Percentiles rank a stretch among this genome's conserved stretches.
These are phyloP conservation scores for Drosophila orosa DNA, from an alignment of 1,140 invertebrate species.

Conservation along the genomic window DNA sequence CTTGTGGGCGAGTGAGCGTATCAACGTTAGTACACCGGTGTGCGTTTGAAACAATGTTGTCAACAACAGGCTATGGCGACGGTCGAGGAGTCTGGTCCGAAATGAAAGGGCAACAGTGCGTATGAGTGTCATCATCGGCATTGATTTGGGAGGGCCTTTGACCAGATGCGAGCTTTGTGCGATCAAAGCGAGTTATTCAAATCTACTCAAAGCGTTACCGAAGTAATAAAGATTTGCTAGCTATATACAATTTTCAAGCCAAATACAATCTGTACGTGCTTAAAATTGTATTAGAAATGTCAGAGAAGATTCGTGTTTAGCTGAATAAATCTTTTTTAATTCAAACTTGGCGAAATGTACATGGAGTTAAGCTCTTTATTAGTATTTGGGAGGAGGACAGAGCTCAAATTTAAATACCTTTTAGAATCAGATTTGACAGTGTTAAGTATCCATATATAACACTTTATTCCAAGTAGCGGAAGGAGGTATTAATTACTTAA, in stretches of 20 bases:
- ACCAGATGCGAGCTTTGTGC: constrained; percentile 15
- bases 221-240: background rate
- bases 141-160: constrained; percentile 59
- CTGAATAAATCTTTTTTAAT: background rate
- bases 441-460: constrained; percentile 8
- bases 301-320: background rate
- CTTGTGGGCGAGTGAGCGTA: constrained; percentile 5
- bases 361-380: background rate
- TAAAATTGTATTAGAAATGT: background rate
- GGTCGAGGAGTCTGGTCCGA: constrained; percentile 19
- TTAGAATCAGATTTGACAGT: background rate
- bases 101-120: constrained; percentile 78
- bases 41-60: constrained; percentile 74
- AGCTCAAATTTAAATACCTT: background rate
- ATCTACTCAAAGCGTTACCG: constrained; percentile 17
- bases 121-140: constrained; percentile 77
- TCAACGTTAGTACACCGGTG: constrained; percentile 11
- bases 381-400: background rate
- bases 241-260: background rate
- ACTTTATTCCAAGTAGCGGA: constrained; percentile 3
- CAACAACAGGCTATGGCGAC: constrained; percentile 61
- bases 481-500: constrained; percentile 27
- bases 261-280: background rate
- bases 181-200: constrained; percentile 31
- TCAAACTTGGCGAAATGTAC: background rate